phyloP scores from a whole-genome alignment of 2,113 vertebrate genomes.

The Melanocharis versteri region DNA sequence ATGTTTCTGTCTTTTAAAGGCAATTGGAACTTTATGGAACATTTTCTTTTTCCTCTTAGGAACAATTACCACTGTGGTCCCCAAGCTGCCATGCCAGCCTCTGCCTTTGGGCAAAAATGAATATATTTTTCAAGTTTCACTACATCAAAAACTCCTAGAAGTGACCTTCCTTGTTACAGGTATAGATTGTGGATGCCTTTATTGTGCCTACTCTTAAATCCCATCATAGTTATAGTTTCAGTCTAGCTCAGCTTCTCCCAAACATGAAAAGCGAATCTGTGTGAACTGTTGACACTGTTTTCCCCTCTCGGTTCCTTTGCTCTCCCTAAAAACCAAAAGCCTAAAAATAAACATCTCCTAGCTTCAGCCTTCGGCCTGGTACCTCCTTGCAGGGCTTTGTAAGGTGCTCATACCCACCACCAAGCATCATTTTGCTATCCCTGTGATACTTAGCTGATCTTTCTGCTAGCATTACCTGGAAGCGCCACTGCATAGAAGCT shows the following conservation, averaged over 20 bases:
- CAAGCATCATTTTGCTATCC: not conserved
- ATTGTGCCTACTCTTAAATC: conserved; percentile 39
- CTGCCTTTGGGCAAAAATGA: conserved; percentile 68
- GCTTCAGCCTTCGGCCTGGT: not conserved
- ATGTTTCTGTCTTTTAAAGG: conserved; percentile 46
- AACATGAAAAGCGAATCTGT: conserved; percentile 37
- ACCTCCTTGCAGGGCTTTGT: not conserved
- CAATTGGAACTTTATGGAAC: conserved; percentile 54
- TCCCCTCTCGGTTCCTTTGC: not conserved
- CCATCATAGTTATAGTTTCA: conserved; percentile 37
- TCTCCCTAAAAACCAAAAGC: conserved; percentile 19
- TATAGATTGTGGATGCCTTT: conserved; percentile 43
- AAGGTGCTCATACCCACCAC: not conserved
- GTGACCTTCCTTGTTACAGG: conserved; percentile 49
- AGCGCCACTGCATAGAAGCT: not conserved
- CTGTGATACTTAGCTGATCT: not conserved
- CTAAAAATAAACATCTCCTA: conserved; percentile 50
- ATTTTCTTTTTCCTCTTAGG: conserved; percentile 51
- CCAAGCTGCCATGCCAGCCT: conserved; percentile 48
- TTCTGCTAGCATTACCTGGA: not conserved
- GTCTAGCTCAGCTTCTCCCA: conserved; percentile 13
- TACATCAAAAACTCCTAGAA: conserved; percentile 47
- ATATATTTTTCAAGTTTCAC: conserved; percentile 33
- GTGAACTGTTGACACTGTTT: conserved; percentile 51
- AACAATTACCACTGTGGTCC: conserved; percentile 48